Base-by-base conservation (phyloP, 2,797 vertebrate species). In the Siniperca obscura region DNA sequence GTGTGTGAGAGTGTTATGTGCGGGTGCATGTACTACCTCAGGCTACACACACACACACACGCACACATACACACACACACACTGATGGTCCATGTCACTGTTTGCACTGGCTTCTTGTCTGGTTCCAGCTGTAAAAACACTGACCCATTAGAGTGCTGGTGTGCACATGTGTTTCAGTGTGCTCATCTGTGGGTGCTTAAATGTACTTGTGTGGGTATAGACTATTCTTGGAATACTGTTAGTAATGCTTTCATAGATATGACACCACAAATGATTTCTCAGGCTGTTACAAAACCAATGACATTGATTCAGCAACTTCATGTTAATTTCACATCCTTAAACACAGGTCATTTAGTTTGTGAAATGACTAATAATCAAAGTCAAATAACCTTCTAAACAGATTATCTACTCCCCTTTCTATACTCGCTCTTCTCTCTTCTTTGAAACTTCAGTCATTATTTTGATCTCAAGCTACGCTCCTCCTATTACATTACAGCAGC, bases 91-190 rank as follows among this genome's bases (percentile, higher is more conserved):
- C 81, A 21, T 90, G 93, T 89, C 89, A 86, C 78, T 91, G 91
- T 93, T 93, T 94, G 90, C 82, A 59, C 87, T 86, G 83, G 89
- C 87, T 93, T 93, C 91, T 93, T 91, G 85, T 93, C 90, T 77
- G 71, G 78, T 90, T 83, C 90, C 95, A 95, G 94, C 93, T 95
- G 94, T 93, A 84, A 90, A 93, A 95, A 94, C 93, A 93, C 76
- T 70, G 83, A 83, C 70, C 84, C 86, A 89, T 82, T 88, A 85
- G 78, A 78, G 84, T 44, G 56, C 80, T 86, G 86, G 42, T 70
- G 80, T 82, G 76, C 86, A 86, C 84, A 67, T 86, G 86, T 80
- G 76, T 84, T 81, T 89, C 62, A 87, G 30, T 85, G 84, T 66
- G 79, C 60, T 87, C 82, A 22, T 82, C 71, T 85, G 77, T 86